A percentile compares a stretch with the other conserved stretches of the same genome.
Conservation (phyloP, 2,797 vertebrate species). For the Rousettus madagascariensis region DNA sequence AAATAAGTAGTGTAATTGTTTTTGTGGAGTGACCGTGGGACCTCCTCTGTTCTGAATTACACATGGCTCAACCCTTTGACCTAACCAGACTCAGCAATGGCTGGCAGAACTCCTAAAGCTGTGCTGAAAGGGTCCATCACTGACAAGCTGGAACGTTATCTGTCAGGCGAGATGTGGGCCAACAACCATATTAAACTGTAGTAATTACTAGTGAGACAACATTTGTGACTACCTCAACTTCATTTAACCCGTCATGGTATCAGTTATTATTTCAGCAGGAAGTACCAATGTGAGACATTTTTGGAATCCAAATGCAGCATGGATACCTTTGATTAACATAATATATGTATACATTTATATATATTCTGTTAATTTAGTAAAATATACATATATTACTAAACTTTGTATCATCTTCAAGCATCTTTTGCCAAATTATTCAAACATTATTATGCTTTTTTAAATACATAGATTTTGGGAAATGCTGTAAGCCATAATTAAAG, state of each 20-base stretch:
- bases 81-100: slow-evolving; percentile 83
- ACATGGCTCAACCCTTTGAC: slow-evolving; percentile 89
- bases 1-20: slow-evolving; percentile 93
- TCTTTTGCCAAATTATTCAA: slow-evolving; percentile 45
- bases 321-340: slow-evolving; percentile 70
- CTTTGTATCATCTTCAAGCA: neutral
- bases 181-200: slow-evolving; percentile 82
- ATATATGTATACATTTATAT: neutral
- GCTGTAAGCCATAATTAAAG: neutral
- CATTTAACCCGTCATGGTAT: slow-evolving; percentile 78
- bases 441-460: slow-evolving; percentile 42
- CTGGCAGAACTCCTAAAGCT: slow-evolving; percentile 84
- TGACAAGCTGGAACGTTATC: slow-evolving; percentile 86
- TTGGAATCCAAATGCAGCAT: slow-evolving; percentile 69
- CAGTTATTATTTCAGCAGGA: slow-evolving; percentile 81
- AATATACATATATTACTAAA: neutral
- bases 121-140: slow-evolving; percentile 85
- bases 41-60: slow-evolving; percentile 90
- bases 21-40: slow-evolving; percentile 88
- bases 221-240: slow-evolving; percentile 81
- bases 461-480: slow-evolving; percentile 1
- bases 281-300: slow-evolving; percentile 77
- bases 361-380: too few relatives aligned
- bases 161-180: slow-evolving; percentile 85
- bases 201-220: slow-evolving; percentile 80